Percentiles rank a stretch among this genome's conserved stretches.
These are phyloP conservation scores for Oreochromis spilurus DNA, from an alignment of 2,113 vertebrate species.

Conservation along the genomic window DNA sequence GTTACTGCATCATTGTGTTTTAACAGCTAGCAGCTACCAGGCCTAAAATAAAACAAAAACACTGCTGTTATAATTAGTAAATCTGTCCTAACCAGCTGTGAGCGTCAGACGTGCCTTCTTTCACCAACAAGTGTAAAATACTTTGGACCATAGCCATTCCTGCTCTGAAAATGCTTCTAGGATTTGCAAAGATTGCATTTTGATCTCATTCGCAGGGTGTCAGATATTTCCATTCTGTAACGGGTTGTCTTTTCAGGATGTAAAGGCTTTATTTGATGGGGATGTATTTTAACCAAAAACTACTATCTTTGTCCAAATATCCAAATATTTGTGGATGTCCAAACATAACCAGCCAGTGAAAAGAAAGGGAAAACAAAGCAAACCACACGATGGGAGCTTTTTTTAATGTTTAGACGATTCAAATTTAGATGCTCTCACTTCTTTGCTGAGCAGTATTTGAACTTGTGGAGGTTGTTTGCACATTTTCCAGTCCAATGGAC, in stretches of 20 bases:
- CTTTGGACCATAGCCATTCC: neutral
- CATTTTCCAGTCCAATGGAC: neutral
- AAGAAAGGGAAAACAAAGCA: neutral
- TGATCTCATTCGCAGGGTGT: neutral
- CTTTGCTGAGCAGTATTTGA: neutral
- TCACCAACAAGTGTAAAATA: neutral
- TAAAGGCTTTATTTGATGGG: neutral
- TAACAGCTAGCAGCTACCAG: neutral
- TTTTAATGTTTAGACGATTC: neutral
- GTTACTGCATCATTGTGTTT: neutral
- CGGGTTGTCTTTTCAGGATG: neutral
- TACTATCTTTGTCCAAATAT: neutral
- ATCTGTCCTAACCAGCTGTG: neutral
- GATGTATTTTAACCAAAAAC: neutral
- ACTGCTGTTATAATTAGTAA: slow-evolving; percentile 9
- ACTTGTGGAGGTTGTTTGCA: neutral
- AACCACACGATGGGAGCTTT: neutral
- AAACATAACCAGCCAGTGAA: neutral
- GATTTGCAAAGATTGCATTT: neutral
- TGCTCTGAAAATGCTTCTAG: neutral
- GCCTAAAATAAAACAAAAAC: neutral
- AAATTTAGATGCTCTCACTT: neutral
- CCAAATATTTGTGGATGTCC: neutral
- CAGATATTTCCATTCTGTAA: neutral
- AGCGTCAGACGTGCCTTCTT: neutral